These are phyloP conservation scores for Ophthalmolycus amberensis DNA, from an alignment of 2,113 vertebrate species.

Conservation along the genomic window DNA sequence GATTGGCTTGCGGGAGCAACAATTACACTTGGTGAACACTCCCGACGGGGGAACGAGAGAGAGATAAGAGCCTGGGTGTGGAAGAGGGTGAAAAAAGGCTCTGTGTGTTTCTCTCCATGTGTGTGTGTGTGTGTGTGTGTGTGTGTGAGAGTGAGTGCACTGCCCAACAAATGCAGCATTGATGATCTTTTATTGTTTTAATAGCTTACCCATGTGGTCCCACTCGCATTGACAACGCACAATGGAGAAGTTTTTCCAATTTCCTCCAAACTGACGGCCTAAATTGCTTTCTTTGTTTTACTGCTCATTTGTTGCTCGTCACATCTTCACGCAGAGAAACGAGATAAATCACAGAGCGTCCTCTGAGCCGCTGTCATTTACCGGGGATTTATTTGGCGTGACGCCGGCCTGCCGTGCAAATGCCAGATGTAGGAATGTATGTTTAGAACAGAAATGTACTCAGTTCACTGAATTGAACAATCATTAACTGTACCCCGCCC, in stretches of 20 bases:
- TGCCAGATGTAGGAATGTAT: not conserved
- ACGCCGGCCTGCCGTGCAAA: not conserved
- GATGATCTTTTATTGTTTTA: constrained; percentile 78
- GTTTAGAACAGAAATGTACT: not conserved
- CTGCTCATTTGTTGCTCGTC: constrained; percentile 65
- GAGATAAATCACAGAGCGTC: constrained; percentile 34
- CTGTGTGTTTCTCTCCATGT: constrained; percentile 6
- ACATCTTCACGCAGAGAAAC: constrained; percentile 56
- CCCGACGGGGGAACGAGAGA: constrained; percentile 58
- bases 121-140: constrained; percentile 9
- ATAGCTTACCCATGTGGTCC: constrained; percentile 57
- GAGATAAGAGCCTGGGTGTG: constrained; percentile 77
- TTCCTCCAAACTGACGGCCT: constrained; percentile 62
- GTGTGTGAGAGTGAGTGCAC: no score
- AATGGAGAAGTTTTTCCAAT: constrained; percentile 74
- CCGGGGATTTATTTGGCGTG: not conserved
- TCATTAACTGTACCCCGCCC: not conserved
- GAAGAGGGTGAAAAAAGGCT: constrained; percentile 55
- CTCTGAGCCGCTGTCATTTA: constrained; percentile 31
- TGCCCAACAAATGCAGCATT: constrained; percentile 37
- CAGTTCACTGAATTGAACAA: not conserved
- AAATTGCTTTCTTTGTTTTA: constrained; percentile 79
- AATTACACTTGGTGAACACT: constrained; percentile 76
- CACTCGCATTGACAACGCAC: constrained; percentile 62
- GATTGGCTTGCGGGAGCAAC: constrained; percentile 77